A percentile compares a stretch with the other conserved stretches of the same genome.
Evolutionary conservation across 2,888 invertebrate species (phyloP).

Genomic region (Lysandra bellargus): DNA sequence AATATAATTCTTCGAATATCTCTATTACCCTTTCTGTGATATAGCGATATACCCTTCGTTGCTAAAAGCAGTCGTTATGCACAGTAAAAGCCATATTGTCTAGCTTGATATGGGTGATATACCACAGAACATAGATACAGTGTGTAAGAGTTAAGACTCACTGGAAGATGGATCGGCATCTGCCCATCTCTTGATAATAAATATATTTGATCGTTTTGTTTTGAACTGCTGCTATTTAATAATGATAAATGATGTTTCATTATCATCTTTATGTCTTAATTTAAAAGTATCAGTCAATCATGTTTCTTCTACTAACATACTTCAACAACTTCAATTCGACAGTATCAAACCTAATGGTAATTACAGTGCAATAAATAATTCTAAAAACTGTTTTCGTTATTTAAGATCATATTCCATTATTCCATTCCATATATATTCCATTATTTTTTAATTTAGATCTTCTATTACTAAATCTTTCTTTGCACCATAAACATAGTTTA

Average conservation of each 20-base stretch:
- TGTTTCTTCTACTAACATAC: neutral
- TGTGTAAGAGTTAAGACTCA: neutral
- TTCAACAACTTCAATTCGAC: neutral
- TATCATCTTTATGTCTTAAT: neutral
- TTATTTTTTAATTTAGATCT: neutral
- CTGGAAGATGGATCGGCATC: neutral
- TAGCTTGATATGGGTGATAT: neutral
- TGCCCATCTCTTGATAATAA: neutral
- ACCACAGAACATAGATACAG: neutral
- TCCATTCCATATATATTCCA: too few species aligned
- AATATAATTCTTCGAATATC: neutral
- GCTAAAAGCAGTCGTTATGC: neutral
- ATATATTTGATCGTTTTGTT: neutral
- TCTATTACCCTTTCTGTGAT: neutral
- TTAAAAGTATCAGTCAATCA: neutral
- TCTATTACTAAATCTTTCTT: neutral
- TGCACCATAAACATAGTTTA: neutral
- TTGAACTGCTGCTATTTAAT: neutral
- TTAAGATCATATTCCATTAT: neutral
- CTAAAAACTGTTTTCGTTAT: neutral
- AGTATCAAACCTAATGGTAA: neutral
- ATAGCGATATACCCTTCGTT: neutral
- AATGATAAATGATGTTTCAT: neutral
- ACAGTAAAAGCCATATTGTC: neutral
- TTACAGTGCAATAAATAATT: neutral